Evolutionary conservation across 1,140 invertebrate genomes (phyloP).

Genomic region (Rhopalosiphum padi): DNA sequence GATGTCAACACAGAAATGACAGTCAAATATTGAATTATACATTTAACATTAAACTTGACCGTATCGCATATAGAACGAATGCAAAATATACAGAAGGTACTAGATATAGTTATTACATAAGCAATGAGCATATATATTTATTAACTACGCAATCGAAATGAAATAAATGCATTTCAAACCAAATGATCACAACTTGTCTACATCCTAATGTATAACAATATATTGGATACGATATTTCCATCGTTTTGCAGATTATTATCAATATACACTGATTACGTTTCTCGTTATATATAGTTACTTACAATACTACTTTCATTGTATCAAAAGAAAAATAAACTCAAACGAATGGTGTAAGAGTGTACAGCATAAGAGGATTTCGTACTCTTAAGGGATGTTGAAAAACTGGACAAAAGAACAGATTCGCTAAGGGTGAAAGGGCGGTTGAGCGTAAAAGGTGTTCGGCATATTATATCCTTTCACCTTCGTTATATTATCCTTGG

Average conservation of each 20-base stretch:
- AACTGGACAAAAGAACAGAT: neutral
- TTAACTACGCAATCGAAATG: neutral
- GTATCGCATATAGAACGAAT: neutral
- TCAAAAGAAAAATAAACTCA: neutral
- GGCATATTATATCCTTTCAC: neutral
- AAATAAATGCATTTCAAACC: neutral
- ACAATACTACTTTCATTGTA: neutral
- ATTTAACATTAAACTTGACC: neutral
- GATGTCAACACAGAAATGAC: neutral
- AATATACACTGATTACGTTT: neutral
- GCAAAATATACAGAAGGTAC: neutral
- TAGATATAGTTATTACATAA: too few species aligned
- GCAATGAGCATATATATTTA: neutral
- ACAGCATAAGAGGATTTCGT: neutral
- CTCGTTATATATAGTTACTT: neutral
- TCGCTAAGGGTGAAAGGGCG: neutral
- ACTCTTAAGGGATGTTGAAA: neutral
- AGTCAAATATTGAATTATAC: neutral
- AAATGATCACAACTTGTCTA: neutral
- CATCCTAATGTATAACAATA: neutral
- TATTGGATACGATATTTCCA: neutral
- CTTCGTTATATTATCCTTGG: neutral
- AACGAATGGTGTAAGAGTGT: neutral
- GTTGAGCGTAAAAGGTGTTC: neutral
- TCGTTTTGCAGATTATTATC: neutral